phyloP scores from a whole-genome alignment of 2,113 vertebrate genomes.

The Etheostoma cragini region DNA sequence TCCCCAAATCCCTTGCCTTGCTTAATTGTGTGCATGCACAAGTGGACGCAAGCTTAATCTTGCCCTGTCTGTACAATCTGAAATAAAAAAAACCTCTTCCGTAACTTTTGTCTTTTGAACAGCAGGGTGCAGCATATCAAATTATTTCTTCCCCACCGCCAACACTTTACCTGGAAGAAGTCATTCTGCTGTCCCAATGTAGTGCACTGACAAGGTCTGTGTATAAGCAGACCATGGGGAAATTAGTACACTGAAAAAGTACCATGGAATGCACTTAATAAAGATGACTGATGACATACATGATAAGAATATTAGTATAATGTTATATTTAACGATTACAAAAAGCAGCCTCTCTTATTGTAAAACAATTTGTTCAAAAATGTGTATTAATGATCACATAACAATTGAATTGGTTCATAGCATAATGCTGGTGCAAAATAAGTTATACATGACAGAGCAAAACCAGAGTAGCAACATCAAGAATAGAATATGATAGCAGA shows the following conservation, averaged over 20 bases:
- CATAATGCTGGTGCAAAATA: background rate
- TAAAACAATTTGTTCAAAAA: background rate
- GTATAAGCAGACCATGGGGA: background rate
- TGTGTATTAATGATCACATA: background rate
- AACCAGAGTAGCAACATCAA: background rate
- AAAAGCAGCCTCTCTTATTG: background rate
- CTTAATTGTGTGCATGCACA: background rate
- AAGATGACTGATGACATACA: background rate
- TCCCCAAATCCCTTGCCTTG: conserved; percentile 1
- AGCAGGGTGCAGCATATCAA: conserved; percentile 65
- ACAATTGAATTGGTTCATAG: background rate
- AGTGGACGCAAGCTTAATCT: background rate
- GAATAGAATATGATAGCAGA: background rate
- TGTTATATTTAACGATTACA: background rate
- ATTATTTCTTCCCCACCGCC: background rate
- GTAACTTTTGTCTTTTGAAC: conserved; percentile 34
- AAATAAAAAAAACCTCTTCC: background rate
- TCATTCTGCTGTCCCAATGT: background rate
- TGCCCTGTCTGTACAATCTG: background rate
- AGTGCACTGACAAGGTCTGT: background rate
- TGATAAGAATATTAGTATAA: background rate
- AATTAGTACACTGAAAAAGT: background rate
- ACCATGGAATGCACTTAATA: background rate
- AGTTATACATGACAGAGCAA: background rate
- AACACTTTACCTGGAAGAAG: background rate